A percentile compares a stretch with the other conserved stretches of the same genome.
These are phyloP conservation scores for Tetragonula carbonaria DNA, from an alignment of 2,888 invertebrate genomes.

Conservation along the genomic window DNA sequence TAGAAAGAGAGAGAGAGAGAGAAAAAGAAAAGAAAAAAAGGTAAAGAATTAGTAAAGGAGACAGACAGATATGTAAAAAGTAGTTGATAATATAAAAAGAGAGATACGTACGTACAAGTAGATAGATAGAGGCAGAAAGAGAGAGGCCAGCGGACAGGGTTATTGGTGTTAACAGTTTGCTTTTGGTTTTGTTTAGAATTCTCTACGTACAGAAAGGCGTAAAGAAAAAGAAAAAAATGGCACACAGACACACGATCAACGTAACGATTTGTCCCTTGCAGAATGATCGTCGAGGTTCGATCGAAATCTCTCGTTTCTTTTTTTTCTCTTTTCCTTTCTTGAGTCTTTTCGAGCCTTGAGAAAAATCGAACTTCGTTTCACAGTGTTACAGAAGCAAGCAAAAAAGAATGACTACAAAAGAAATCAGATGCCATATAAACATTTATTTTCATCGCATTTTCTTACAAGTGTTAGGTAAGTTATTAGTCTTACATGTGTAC, in stretches of 20 bases:
- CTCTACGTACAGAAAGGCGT: conserved; percentile 57
- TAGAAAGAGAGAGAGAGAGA: conserved; percentile 4
- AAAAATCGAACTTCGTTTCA: background rate
- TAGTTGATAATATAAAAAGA: conserved; percentile 71
- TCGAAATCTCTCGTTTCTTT: background rate
- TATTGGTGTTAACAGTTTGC: conserved; percentile 68
- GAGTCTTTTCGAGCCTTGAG: background rate
- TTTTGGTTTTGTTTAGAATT: conserved; percentile 15
- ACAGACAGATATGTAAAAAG: conserved; percentile 52
- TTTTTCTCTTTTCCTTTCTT: no score
- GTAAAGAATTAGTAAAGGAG: conserved; percentile 46
- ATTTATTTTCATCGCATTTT: conserved; percentile 53
- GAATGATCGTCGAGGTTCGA: background rate
- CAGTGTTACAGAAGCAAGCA: conserved; percentile 20
- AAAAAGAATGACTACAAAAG: conserved; percentile 44
- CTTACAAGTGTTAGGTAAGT: background rate
- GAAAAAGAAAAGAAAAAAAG: conserved; percentile 47
- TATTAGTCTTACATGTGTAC: conserved; percentile 29
- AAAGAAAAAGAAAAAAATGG: conserved; percentile 36
- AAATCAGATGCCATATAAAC: conserved; percentile 47
- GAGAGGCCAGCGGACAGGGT: conserved; percentile 78
- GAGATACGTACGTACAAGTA: conserved; percentile 81
- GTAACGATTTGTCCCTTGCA: background rate
- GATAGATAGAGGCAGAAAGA: conserved; percentile 78
- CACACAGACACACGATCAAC: conserved; percentile 42